Evolutionary conservation across 2,888 invertebrate genomes (phyloP), one percentile per base, ranked within the genome.

Genomic region (Epinotia demarniana): DNA sequence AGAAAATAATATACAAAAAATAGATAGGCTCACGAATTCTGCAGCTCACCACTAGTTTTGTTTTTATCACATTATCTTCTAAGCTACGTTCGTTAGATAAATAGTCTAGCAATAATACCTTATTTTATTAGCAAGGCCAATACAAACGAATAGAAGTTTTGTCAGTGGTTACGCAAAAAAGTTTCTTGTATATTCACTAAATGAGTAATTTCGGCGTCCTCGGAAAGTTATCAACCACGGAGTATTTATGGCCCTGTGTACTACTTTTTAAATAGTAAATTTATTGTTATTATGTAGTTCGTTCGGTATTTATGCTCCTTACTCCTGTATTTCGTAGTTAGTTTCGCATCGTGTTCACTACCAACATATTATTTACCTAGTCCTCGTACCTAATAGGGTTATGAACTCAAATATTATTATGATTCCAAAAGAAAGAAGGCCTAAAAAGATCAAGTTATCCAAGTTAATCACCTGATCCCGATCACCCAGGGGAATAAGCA

Each of bases 161-260:
- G 43, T 68, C 19, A 58, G 43, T 23, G 57, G 68, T 60, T 46
- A 46, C 69, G 69, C 58, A 69, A 60, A 58, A 67, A 69, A 60
- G 23, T 60, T 60, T 16, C 19, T 53, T 49, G n/a, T n/a, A 60
- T n/a, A 60, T 61, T 61, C n/a, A 19, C 8, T 70, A 61, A 62
- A 70, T 49, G 53, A 61, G 46, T 70, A 58, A 61, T 68, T 62
- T 62, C 55, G 13, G 43, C 53, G 61, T 73, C 68, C 73, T 68
- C 53, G 27, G 57, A 73, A 67, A 68, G 68, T 73, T 68, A 68
- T 62, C 46, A 62, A 57, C 68, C 68, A 57, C 19, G 46, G 73
- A 57, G 62, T 53, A 73, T 73, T 62, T 73, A 73, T 53, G 46
- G 68, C 68, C 18, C 57, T 9, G 57, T 27, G 33, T 5, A 6